Base-by-base conservation (phyloP, 2,888 invertebrate genomes). In the Anaspis maculata region DNA sequence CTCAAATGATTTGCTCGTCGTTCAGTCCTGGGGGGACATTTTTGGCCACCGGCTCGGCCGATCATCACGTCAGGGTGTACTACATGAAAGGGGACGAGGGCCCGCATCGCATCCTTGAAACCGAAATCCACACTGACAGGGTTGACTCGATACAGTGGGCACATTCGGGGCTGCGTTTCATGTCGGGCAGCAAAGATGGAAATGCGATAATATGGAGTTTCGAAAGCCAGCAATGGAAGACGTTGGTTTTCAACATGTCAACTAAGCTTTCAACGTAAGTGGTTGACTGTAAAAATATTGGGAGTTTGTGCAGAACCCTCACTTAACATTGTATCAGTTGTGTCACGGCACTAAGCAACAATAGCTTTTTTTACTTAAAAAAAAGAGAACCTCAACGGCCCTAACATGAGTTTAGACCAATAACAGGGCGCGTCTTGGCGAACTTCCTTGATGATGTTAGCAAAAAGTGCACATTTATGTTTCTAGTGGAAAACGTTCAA, bases 91-190 rank as follows among this genome's bases (percentile, higher is more conserved):
- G 77, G 1, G 77, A 81, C 13, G 82, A 83, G 54, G 83, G 82
- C 0, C 89, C 90, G 0, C 80, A 84, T 49, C 70, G 79, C 42
- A 75, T 86, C 38, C 64, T 82, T 29, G 86, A 89, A 66, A 74
- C 77, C 16, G 81, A 85, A 42, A 79, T 79, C n/a, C 92, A 94
- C 61, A 70, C 74, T 1, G 96, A 96, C 65, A 80, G 89, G 1
- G 95, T 97, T 14, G 96, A 98, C 69, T 91, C 91, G 33, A 84
- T 98, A 31, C 86, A 90, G 52, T 98, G 97, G 89, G 85, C 92
- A 23, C 90, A 94, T 64, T 71, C 73, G 24, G 87, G 88, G 0
- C 72, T 92, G 32, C 73, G 83, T 41, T 95, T 98, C 65, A 79
- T 95, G 37, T 94, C 91, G 11, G 97, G 96, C 6, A 88, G 90